A percentile compares a stretch with the other conserved stretches of the same genome.
These are phyloP conservation scores for Lipotes vexillifer DNA, from an alignment of 2,113 vertebrate genomes.

Conservation along the genomic window DNA sequence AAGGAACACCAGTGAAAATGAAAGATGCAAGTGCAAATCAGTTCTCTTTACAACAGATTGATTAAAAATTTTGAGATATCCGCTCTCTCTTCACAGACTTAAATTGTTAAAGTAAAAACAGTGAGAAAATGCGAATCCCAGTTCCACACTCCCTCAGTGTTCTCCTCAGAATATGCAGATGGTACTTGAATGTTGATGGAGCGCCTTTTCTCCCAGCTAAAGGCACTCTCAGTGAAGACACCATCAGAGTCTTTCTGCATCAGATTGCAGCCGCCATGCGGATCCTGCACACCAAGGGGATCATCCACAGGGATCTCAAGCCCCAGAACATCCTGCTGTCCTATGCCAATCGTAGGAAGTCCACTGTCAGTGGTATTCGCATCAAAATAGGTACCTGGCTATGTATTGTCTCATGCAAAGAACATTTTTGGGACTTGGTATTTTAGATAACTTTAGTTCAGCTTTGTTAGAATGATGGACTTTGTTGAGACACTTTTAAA, in stretches of 20 bases:
- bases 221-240: conserved; percentile 95
- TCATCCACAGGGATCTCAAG: conserved; percentile 97
- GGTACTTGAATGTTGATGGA: conserved; percentile 26
- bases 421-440: neutral
- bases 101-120: conserved; percentile 11
- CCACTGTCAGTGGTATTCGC: conserved; percentile 90
- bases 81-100: neutral
- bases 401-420: neutral
- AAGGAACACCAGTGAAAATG: neutral
- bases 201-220: conserved; percentile 83
- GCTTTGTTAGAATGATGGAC: neutral
- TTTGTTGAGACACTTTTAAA: neutral
- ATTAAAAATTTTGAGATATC: neutral
- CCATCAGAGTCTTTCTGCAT: conserved; percentile 94
- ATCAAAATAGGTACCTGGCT: conserved; percentile 92
- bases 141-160: neutral
- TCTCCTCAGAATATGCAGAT: neutral
- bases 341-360: conserved; percentile 88
- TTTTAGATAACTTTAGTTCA: conserved; percentile 36
- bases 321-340: conserved; percentile 97
- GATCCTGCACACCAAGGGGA: conserved; percentile 94
- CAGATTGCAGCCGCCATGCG: conserved; percentile 97
- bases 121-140: neutral
- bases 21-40: neutral
- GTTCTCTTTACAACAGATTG: neutral